Evolutionary conservation across 2,113 vertebrate species (phyloP).

Genomic region (Phalacrocorax brasilianus): DNA sequence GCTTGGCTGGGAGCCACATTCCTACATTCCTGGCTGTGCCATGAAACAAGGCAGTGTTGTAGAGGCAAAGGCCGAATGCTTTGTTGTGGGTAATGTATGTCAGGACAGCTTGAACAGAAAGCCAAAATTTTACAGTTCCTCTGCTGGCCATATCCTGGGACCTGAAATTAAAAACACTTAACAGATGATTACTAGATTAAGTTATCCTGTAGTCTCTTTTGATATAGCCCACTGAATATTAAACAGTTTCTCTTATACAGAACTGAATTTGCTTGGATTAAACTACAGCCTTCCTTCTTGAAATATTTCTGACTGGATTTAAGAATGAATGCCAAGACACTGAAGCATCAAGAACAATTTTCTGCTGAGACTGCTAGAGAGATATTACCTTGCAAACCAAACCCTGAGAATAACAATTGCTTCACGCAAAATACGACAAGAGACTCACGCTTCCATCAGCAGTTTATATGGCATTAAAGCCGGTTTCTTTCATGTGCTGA

Average conservation of each 20-base stretch:
- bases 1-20: constrained; percentile 32
- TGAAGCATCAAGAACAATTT: not conserved
- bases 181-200: not conserved
- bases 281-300: not conserved
- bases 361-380: not conserved
- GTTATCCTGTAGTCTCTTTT: not conserved
- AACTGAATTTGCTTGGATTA: not conserved
- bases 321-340: not conserved
- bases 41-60: constrained; percentile 3
- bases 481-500: not conserved
- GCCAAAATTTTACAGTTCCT: not conserved
- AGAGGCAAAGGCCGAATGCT: not conserved
- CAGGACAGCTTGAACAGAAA: not conserved
- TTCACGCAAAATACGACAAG: not conserved
- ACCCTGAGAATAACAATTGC: not conserved
- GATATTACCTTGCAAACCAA: not conserved
- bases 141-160: not conserved
- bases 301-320: not conserved
- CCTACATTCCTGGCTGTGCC: constrained; percentile 21
- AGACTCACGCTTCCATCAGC: not conserved
- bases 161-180: not conserved
- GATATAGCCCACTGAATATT: not conserved
- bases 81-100: constrained; percentile 29
- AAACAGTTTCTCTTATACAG: not conserved
- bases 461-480: not conserved